Percentiles rank a stretch among this genome's conserved stretches.
Conservation (phyloP, 2,797 vertebrate genomes). For the Gouania willdenowi region DNA sequence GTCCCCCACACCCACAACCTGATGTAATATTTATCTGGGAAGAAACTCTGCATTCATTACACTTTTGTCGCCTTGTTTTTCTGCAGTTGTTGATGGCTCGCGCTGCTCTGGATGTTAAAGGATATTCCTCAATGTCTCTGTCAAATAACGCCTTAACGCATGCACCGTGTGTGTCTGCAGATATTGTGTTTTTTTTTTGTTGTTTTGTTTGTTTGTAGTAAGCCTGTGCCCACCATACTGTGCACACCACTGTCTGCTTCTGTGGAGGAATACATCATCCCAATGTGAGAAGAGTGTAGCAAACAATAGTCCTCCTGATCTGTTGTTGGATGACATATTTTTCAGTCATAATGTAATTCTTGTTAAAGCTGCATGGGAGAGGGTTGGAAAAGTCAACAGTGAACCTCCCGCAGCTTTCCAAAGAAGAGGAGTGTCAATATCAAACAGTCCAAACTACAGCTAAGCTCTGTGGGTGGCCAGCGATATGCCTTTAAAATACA, state of each 20-base stretch:
- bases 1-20: constrained; percentile 32
- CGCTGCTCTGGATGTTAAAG: constrained; percentile 7
- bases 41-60: constrained; percentile 24
- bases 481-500: constrained; percentile 10
- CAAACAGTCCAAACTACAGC: constrained; percentile 2
- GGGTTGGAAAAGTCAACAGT: constrained; percentile 11
- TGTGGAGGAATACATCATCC: no score
- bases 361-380: constrained; percentile 1
- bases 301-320: no score
- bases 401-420: constrained; percentile 8
- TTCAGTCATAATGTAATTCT: constrained; percentile 2
- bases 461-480: constrained; percentile 7
- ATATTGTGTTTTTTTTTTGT: constrained; percentile 23
- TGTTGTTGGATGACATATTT: constrained; percentile 3
- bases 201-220: no score
- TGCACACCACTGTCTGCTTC: no score
- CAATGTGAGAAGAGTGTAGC: no score
- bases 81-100: constrained; percentile 12
- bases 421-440: constrained; percentile 5
- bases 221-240: constrained; percentile 6
- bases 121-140: constrained; percentile 24
- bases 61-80: constrained; percentile 3
- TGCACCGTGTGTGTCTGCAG: constrained; percentile 11
- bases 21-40: constrained; percentile 44
- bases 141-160: constrained; percentile 1